Base-by-base conservation (phyloP, 2,888 invertebrate species). In the Steinernema carpocapsae region DNA sequence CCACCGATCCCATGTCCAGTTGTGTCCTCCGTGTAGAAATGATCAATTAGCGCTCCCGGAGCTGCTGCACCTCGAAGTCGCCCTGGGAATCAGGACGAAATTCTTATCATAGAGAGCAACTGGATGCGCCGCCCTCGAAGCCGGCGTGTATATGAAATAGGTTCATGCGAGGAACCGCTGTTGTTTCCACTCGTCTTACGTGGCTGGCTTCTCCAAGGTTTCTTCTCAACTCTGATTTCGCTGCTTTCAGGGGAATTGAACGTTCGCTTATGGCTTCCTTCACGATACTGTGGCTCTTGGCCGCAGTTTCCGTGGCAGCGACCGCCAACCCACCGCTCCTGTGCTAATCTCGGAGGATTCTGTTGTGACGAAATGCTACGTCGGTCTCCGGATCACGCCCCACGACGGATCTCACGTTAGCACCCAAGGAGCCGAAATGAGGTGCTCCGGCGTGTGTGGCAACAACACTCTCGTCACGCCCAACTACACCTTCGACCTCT, bases 31-130 rank as follows among this genome's bases (percentile, higher is more conserved):
- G 37, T 64, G 64, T 26, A 32, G 32, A 29, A 26, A 64, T 37
- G 3, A 37, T 64, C 64, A 29, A 64, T 64, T 64, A 19, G 12
- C 26, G 64, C 17, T 32, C 29, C 64, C 64, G 64, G 64, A 64
- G 32, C 56, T 56, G 56, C 48, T 48, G 48, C 48, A 26, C n/a
- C 32, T 64, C 64, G 29, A 64, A 64, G 32, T 14, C 29, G 64
- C 32, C 29, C 64, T 32, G 64, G 64, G 64, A 64, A 64, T 32
- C 64, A 26, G 24, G 29, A 29, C 24, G 64, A 64, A 64, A 64
- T 64, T 32, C 64, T 64, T 64, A 64, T 64, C 64, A 64, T 64
- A 64, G 22, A 37, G 52, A 52, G 52, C 64, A 29, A 64, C 64
- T 37, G 17, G 64, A 64, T 32, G 64, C 64, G 64, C 64, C 64